Base-by-base conservation (phyloP, 2,113 vertebrate species). In the Thryonomys swinderianus region DNA sequence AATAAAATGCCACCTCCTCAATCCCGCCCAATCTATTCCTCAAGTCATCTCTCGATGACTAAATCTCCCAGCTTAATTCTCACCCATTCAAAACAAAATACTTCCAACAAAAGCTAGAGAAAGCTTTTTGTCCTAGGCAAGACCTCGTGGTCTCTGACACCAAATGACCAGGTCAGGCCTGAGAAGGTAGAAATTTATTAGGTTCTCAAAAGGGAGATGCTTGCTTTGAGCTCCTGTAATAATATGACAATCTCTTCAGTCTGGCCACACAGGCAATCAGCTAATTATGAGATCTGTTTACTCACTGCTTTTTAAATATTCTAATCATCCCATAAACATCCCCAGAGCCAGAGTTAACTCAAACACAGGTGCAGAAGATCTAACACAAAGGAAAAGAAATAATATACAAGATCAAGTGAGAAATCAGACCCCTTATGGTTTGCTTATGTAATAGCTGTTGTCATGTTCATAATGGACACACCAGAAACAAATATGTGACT, bases 281-380 rank as follows among this genome's bases (percentile, higher is more conserved):
- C 96, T 97, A 94, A 96, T 97, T 97, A 97, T 92, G 87, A 94
- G 96, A 98, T 97, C 97, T 96, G 85, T 97, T 97, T 97, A 97
- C 96, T 96, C 1, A 7, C 94, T 97, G 82, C 71, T 94, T 95
- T 97, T 97, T 91, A 94, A 95, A 97, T 98, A 96, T 95, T 95
- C 90, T 96, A 96, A 96, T 95, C 95, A 97, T 93, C 79, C 76
- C 34, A 92, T 79, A 96, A 95, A 88, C 71, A 55, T 93, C 90
- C 94, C 93, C 67, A 48, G 95, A 97, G 95, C 96, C 95, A 95
- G 97, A 97, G 95, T 97, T 96, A 97, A 96, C 88, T 97, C 96
- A 97, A 96, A 97, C 96, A 97, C 97, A 98, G 96, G 97, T 97
- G 97, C 97, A 97, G 94, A 93, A 97, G 93, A 94, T 57, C 92